Evolutionary conservation across 92 coral and sea anemone species (phyloP).

Genomic region (Chrysogorgia sp.): DNA sequence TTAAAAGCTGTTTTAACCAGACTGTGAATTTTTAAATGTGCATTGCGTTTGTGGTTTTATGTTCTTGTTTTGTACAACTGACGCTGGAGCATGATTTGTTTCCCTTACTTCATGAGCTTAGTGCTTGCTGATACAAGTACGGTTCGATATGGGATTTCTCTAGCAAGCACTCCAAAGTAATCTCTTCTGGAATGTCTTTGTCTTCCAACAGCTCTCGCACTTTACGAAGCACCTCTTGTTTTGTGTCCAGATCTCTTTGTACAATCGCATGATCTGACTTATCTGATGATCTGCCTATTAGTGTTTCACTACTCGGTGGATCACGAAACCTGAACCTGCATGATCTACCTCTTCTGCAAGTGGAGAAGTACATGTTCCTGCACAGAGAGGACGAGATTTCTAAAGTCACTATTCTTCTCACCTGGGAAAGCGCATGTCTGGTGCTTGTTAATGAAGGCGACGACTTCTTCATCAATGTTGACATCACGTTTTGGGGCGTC

Average conservation of each 20-base stretch:
- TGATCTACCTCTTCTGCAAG: constrained; percentile 24
- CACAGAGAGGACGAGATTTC: constrained; percentile 16
- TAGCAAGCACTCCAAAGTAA: constrained; percentile 5
- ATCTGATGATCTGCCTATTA: constrained; percentile 5
- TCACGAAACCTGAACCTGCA: constrained; percentile 19
- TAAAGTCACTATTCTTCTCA: constrained; percentile 4
- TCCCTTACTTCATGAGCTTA: constrained; percentile 3
- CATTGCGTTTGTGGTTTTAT: too few species aligned
- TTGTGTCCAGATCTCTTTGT: background rate
- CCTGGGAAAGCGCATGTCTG: background rate
- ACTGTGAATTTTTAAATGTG: too few species aligned
- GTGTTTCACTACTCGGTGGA: constrained; percentile 1
- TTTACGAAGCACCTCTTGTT: constrained; percentile 29
- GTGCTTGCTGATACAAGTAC: constrained; percentile 7
- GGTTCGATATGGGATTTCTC: background rate
- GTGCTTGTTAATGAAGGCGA: constrained; percentile 14
- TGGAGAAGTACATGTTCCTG: constrained; percentile 17
- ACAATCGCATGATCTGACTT: background rate
- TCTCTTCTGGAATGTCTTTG: constrained; percentile 23
- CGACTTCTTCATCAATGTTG: background rate
- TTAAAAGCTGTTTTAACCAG: too few species aligned
- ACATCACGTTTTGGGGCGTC: constrained; percentile 5
- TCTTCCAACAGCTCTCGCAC: constrained; percentile 24
- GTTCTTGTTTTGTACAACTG: too few species aligned
- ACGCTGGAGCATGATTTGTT: constrained; percentile 8